A percentile compares a stretch with the other conserved stretches of the same genome.
phyloP scores from a whole-genome alignment of 1,140 invertebrate genomes.

The Steinernema feltiae region DNA sequence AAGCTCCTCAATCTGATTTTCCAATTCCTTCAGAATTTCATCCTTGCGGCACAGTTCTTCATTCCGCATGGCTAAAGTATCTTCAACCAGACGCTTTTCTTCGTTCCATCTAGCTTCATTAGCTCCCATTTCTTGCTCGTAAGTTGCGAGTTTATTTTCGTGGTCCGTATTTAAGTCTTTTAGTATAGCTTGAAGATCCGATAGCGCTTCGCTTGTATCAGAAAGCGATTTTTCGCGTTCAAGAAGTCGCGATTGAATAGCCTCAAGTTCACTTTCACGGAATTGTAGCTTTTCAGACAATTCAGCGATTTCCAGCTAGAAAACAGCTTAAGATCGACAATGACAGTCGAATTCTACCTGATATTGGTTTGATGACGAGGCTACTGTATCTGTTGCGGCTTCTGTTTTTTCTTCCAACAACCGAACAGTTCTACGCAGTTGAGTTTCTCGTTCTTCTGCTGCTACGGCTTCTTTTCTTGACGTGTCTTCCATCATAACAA shows the following conservation, averaged over 20 bases:
- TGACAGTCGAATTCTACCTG: too few species aligned
- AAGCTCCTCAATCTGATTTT: conserved; percentile 29
- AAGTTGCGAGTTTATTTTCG: conserved; percentile 23
- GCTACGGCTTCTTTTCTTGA: conserved; percentile 28
- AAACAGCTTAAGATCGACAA: too few species aligned
- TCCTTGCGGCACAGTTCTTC: conserved; percentile 22
- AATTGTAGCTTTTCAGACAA: conserved; percentile 16
- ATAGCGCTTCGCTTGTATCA: conserved; percentile 21
- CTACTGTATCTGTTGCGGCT: background rate
- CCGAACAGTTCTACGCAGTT: conserved; percentile 3
- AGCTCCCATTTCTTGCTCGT: background rate
- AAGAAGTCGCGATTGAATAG: background rate
- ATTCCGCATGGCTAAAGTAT: conserved; percentile 18
- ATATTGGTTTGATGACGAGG: background rate
- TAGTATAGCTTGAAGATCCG: conserved; percentile 23
- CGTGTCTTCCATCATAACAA: conserved; percentile 33
- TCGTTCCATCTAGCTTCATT: conserved; percentile 18
- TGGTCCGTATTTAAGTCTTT: conserved; percentile 28
- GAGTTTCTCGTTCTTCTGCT: conserved; percentile 31
- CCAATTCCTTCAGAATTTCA: conserved; percentile 30
- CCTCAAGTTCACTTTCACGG: conserved; percentile 7
- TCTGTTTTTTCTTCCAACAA: background rate
- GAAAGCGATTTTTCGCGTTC: conserved; percentile 13
- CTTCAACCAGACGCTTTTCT: conserved; percentile 26
- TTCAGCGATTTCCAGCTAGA: conserved; percentile 23